Evolutionary conservation across 1,140 invertebrate genomes (phyloP), one percentile per base, ranked within the genome.

Genomic region (Aleiodes sp.): DNA sequence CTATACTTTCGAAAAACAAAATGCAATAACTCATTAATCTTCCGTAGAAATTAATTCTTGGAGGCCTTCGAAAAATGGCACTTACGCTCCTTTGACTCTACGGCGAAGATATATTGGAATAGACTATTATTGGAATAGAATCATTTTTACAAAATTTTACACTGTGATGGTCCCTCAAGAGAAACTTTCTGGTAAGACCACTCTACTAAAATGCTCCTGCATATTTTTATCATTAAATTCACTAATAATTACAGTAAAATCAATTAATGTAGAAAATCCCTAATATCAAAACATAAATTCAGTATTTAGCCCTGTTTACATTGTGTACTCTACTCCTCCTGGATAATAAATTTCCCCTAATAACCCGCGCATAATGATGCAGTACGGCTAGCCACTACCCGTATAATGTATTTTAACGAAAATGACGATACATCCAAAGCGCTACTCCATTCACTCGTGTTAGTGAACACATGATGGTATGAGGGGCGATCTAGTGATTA

Each of bases 301-400:
- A 52, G 26, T 16, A 52, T 52, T 52, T 52, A 52, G 46, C n/a
- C n/a, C n/a, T n/a, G 21, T 16, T 26, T 52, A 52, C 26, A 24
- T 21, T 8, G n/a, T n/a, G 19, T 21, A 1, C 46, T 52, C 19
- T 52, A 21, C 21, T 21, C 14, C 12, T 8, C n/a, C 21, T n/a
- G 2, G 46, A 52, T 52, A 16, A 52, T 52, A 52, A 52, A 52
- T 52, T 52, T 24, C 19, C 46, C 19, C 46, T 52, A 52, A 52
- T 52, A 52, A 52, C 46, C 46, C 21, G 2, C 2, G 46, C 26
- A 21, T 52, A 52, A 52, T 52, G 46, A 52, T 21, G 46, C 26
- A 24, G n/a, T 8, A 16, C n/a, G 41, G 41, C n/a, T 46, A 46
- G 14, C 46, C 21, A 9, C 12, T 16, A 21, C 19, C 16, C n/a